Evolutionary conservation across 2,113 vertebrate genomes (phyloP).

Genomic region (Pavo muticus): DNA sequence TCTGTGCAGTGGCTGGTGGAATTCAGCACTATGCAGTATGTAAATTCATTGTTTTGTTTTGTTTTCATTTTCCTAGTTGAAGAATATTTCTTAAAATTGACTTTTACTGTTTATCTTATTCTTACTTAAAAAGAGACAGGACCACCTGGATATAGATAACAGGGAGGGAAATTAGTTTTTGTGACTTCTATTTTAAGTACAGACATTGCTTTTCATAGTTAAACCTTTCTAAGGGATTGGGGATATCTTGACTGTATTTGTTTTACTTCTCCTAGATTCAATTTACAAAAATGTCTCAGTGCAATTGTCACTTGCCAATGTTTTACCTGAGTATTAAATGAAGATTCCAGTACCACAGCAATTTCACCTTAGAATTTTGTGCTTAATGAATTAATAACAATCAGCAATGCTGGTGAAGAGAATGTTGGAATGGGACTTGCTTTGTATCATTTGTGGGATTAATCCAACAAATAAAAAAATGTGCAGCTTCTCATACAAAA

Average conservation of each 20-base stretch:
- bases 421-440: background rate
- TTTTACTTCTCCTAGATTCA: constrained; percentile 13
- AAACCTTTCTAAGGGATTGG: constrained; percentile 12
- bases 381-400: background rate
- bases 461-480: background rate
- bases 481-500: background rate
- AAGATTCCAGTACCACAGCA: background rate
- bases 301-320: background rate
- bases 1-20: background rate
- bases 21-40: background rate
- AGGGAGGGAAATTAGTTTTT: background rate
- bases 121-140: background rate
- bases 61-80: background rate
- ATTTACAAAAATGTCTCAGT: background rate
- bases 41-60: background rate
- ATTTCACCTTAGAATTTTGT: background rate
- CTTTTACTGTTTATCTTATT: constrained; percentile 25
- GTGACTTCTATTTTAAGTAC: constrained; percentile 15
- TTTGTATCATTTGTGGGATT: background rate
- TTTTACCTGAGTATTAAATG: background rate
- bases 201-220: background rate
- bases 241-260: background rate
- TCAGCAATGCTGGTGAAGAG: background rate
- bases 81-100: constrained; percentile 4
- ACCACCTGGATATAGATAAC: background rate